phyloP scores from a whole-genome alignment of 2,113 vertebrate genomes.

The Paracanthobrama guichenoti region DNA sequence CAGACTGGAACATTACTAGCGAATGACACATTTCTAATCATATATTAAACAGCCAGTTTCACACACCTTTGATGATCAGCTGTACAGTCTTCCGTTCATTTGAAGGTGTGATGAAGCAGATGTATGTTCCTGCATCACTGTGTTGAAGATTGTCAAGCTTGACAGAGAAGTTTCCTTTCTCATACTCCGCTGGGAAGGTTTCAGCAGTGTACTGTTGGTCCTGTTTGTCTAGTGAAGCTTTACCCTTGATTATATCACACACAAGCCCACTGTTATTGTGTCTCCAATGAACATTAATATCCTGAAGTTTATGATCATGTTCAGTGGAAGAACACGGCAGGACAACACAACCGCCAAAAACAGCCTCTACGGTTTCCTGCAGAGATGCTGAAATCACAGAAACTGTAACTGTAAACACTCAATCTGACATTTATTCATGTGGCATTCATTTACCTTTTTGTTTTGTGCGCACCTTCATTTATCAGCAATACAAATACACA shows the following conservation, averaged over 20 bases:
- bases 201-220: neutral
- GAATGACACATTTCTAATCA: neutral
- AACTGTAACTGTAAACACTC: neutral
- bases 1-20: too few species aligned
- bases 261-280: neutral
- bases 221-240: neutral
- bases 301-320: neutral
- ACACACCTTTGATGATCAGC: slow-evolving; percentile 1
- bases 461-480: neutral
- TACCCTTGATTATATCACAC: neutral
- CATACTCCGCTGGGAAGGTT: neutral
- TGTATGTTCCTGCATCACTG: neutral
- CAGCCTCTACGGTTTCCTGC: neutral
- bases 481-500: neutral
- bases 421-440: neutral
- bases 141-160: neutral
- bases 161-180: neutral
- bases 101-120: neutral
- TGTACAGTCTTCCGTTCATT: neutral
- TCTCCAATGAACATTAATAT: neutral
- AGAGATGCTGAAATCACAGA: neutral
- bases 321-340: neutral
- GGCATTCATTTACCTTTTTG: too few species aligned
- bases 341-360: neutral
- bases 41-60: neutral